phyloP scores from a whole-genome alignment of 2,113 vertebrate species.

The Turdus rufiventris region DNA sequence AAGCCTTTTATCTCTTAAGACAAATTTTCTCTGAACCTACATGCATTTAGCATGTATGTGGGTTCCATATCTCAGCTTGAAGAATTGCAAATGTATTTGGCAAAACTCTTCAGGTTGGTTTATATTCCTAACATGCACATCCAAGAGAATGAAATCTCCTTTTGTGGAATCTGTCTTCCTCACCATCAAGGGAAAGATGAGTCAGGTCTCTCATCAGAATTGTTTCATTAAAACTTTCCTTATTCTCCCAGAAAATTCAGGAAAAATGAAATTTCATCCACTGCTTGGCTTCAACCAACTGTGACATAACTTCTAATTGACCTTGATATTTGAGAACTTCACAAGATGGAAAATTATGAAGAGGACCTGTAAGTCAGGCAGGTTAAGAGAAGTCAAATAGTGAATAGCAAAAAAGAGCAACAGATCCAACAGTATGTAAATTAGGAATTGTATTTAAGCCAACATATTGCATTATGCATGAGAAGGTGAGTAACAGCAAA shows the following conservation, averaged over 20 bases:
- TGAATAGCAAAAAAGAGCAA: neutral
- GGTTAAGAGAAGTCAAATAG: neutral
- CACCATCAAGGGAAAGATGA: neutral
- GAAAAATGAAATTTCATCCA: neutral
- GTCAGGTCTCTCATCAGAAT: neutral
- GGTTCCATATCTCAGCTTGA: neutral
- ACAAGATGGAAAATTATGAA: neutral
- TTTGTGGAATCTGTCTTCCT: neutral
- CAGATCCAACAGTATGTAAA: slow-evolving; percentile 22
- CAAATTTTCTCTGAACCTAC: neutral
- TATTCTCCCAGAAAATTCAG: neutral
- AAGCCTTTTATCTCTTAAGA: neutral
- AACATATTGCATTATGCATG: slow-evolving; percentile 69
- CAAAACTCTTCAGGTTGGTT: neutral
- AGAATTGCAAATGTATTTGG: neutral
- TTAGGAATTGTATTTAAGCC: slow-evolving; percentile 32
- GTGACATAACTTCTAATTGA: neutral
- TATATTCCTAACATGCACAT: neutral
- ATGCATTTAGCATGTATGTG: neutral
- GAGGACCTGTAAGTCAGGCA: neutral
- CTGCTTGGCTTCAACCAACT: neutral
- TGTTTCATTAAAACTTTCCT: neutral
- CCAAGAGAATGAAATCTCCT: neutral
- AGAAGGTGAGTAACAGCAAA: slow-evolving; percentile 66
- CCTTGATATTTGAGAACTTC: slow-evolving; percentile 1